Conservation (phyloP, 2,888 invertebrate species). For the Eupelmus urozonus region DNA sequence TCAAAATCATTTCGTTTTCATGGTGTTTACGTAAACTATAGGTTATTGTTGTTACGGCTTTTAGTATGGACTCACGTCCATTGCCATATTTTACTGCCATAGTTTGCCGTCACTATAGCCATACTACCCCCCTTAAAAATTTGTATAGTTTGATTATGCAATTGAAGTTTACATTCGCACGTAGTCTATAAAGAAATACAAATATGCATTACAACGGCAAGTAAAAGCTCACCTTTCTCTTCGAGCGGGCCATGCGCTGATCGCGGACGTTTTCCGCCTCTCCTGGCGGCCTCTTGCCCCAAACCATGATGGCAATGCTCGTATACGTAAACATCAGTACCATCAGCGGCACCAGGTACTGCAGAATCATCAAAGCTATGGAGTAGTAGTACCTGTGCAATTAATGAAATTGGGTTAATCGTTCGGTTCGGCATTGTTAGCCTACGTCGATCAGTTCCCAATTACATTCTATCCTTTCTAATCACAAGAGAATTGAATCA, state of each 20-base stretch:
- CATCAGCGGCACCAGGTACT: slow-evolving; percentile 89
- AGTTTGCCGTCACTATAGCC: no score
- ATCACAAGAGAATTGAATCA: slow-evolving; percentile 40
- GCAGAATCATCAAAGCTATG: slow-evolving; percentile 87
- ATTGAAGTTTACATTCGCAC: no score
- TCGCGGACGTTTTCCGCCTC: slow-evolving; percentile 92
- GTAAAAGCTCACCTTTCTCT: slow-evolving; percentile 85
- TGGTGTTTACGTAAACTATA: no score
- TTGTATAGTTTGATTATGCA: no score
- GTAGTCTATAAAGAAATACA: no score
- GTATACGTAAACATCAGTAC: slow-evolving; percentile 92
- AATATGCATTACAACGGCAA: not conserved
- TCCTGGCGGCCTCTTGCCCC: slow-evolving; percentile 92
- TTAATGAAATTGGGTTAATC: slow-evolving; percentile 37
- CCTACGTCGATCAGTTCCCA: not conserved
- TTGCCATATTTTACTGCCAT: no score
- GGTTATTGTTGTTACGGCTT: no score
- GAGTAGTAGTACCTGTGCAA: slow-evolving; percentile 83
- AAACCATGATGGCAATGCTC: slow-evolving; percentile 90
- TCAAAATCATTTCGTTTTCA: no score
- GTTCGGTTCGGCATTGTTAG: slow-evolving; percentile 7
- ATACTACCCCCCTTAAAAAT: no score
- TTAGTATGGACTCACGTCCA: no score
- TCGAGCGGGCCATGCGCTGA: slow-evolving; percentile 89
- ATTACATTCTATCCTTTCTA: not conserved